Conservation (phyloP, 2,888 invertebrate species). For the Apodemia hepburni region DNA sequence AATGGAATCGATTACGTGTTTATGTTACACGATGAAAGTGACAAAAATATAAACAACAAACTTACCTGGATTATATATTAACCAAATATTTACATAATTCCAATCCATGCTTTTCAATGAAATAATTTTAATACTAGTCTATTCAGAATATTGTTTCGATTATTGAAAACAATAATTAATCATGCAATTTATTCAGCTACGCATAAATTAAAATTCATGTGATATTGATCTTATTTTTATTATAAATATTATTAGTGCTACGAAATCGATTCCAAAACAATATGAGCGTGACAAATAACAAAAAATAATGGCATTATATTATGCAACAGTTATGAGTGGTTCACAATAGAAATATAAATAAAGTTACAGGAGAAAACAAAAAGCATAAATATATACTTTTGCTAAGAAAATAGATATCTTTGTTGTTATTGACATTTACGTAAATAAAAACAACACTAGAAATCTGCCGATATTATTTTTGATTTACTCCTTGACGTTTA, state of each 20-base stretch:
- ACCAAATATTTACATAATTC: constrained; percentile 18
- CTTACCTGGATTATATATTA: constrained; percentile 57
- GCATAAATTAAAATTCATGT: not conserved
- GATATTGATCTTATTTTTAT: not conserved
- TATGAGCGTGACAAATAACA: constrained; percentile 28
- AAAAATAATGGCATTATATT: constrained; percentile 22
- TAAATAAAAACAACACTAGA: not conserved
- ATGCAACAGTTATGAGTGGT: constrained; percentile 28
- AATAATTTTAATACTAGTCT: not conserved
- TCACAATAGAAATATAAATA: constrained; percentile 3
- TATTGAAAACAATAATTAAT: not conserved
- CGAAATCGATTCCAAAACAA: constrained; percentile 73
- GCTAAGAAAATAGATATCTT: constrained; percentile 6
- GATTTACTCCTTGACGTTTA: constrained; percentile 77
- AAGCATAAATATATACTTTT: not conserved
- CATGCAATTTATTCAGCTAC: not conserved
- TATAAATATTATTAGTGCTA: constrained; percentile 2
- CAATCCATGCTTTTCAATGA: not conserved
- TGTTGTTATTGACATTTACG: not conserved
- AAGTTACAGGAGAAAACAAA: not conserved
- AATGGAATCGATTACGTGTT: constrained; percentile 72
- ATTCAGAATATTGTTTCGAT: not conserved
- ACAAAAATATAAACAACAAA: constrained; percentile 37
- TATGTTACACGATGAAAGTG: constrained; percentile 31
- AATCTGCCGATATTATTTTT: not conserved